Base-by-base conservation (phyloP, 2,113 vertebrate species). In the Hiodon tergisus region DNA sequence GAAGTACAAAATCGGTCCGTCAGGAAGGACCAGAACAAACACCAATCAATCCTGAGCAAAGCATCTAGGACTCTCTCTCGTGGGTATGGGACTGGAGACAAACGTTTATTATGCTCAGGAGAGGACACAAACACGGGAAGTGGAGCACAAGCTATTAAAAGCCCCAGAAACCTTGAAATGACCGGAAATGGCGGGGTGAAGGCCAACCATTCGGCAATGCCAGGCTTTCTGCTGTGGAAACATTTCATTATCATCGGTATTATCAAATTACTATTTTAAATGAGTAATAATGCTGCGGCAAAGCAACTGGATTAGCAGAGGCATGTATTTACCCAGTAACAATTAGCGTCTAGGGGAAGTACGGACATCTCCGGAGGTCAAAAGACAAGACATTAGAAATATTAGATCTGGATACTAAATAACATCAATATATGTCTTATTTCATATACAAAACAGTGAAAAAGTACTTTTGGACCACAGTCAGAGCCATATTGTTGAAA, bases 21-120 rank as follows among this genome's bases (percentile, higher is more conserved):
- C 74, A 78, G 58, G 62, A 76, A 80, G 74, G 31, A 76, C 71
- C 74, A 46, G 67, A 78, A 69, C 69, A 71, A 75, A 69, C 54
- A 66, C 16, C 51, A 67, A 52, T 46, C 51, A 77, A 80, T 57
- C 16, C 66, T 31, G 62, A 60, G 6, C 65, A 58, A 59, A 31
- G 17, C 7, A 48, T 57, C 16, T 4, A 6, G n/a, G 69, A 53
- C 2, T 17, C 2, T 6, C 65, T 16, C 51, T 51, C n/a, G 63
- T 63, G 66, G 13, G 51, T 59, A 63, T 54, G 71, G 71, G 73
- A 52, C 6, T 60, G 10, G 14, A 66, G 9, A 75, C 74, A 78
- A 74, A 77, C 54, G 17, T 72, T 73, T 17, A 72, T 60, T 80
- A 69, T 77, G 70, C 78, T 67, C 53, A 46, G 31, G 62, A 47